Percentiles rank a stretch among this genome's conserved stretches.
Evolutionary conservation across 2,113 vertebrate species (phyloP).

Genomic region (Catharus fuscescens): DNA sequence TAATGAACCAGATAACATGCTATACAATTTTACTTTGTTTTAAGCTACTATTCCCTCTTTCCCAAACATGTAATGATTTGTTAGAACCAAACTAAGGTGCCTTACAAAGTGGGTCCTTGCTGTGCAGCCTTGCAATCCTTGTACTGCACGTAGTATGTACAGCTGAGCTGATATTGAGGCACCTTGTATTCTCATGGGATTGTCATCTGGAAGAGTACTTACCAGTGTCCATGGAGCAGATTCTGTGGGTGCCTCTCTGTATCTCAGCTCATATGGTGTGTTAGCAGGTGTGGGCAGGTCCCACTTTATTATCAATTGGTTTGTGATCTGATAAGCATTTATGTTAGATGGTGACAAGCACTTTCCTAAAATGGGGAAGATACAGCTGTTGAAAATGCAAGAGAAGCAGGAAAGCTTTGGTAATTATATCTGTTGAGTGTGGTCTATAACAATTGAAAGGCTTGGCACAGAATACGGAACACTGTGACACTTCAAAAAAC

Average conservation of each 20-base stretch:
- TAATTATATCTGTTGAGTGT: not conserved
- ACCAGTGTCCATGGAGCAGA: not conserved
- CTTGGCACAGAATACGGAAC: not conserved
- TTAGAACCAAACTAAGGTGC: not conserved
- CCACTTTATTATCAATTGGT: constrained; percentile 40
- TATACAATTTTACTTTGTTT: not conserved
- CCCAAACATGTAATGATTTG: not conserved
- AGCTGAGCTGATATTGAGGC: not conserved
- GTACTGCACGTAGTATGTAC: not conserved
- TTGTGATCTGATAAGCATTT: constrained; percentile 42
- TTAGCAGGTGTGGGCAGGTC: not conserved
- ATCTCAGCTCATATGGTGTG: constrained; percentile 19
- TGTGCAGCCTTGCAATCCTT: not conserved
- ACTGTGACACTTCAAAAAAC: not conserved
- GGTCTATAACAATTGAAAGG: not conserved
- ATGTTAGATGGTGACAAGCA: constrained; percentile 29
- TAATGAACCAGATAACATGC: not conserved
- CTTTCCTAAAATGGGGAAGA: constrained; percentile 38
- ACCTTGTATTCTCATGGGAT: not conserved
- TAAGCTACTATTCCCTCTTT: not conserved
- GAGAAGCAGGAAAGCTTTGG: not conserved
- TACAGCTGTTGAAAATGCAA: not conserved
- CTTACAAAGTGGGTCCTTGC: not conserved
- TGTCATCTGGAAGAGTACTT: not conserved
- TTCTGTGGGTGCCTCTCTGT: constrained; percentile 22